Percentiles rank a stretch among this genome's conserved stretches.
phyloP scores from a whole-genome alignment of 53 echinoderm and acorn worm species.

The Apostichopus leukothele region DNA sequence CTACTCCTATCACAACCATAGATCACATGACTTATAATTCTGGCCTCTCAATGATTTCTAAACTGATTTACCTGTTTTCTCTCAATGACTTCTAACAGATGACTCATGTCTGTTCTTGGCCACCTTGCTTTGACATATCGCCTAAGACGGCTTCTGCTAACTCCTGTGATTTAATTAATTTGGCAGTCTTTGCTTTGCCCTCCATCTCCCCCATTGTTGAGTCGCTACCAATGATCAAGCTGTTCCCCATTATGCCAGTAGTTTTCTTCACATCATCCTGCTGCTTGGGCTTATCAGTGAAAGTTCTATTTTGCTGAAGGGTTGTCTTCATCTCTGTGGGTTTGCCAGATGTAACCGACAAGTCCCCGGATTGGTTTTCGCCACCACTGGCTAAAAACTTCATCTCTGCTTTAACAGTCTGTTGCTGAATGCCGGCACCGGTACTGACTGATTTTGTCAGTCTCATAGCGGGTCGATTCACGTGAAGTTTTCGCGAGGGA shows the following conservation, averaged over 20 bases:
- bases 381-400: neutral
- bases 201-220: neutral
- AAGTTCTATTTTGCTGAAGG: neutral
- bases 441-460: neutral
- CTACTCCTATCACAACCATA: no score
- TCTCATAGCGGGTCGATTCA: neutral
- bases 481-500: neutral
- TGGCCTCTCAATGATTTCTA: neutral
- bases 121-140: constrained; percentile 32
- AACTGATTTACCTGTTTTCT: neutral
- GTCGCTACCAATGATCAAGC: neutral
- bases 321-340: neutral
- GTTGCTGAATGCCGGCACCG: neutral
- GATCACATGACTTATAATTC: neutral
- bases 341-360: neutral
- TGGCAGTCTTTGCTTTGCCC: constrained; percentile 29
- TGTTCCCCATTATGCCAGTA: neutral
- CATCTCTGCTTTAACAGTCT: neutral
- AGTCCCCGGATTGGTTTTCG: neutral
- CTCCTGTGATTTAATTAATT: constrained; percentile 44
- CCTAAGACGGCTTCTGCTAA: constrained; percentile 32
- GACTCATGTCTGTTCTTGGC: constrained; percentile 22
- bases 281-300: neutral
- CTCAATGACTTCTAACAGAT: neutral
- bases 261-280: neutral